Evolutionary conservation across 2,113 vertebrate genomes (phyloP).

Genomic region (Amblyopsis rosae): DNA sequence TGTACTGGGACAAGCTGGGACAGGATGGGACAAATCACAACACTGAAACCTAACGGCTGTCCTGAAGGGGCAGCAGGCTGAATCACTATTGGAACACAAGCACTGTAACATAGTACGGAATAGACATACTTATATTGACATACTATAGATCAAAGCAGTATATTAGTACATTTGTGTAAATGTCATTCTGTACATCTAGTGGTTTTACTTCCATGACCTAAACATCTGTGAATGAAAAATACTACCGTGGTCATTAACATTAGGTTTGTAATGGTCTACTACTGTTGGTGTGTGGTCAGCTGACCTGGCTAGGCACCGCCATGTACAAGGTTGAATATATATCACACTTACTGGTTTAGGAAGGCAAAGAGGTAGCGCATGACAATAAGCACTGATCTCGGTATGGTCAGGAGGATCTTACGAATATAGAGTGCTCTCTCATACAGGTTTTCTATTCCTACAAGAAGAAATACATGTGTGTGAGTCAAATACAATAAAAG

Average conservation of each 20-base stretch:
- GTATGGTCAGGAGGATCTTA: conserved; percentile 92
- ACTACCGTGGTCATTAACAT: no score
- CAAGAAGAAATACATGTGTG: conserved; percentile 15
- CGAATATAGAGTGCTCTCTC: conserved; percentile 95
- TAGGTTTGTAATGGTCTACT: background rate
- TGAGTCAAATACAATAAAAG: background rate
- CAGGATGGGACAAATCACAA: background rate
- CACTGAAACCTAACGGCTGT: background rate
- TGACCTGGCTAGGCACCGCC: no score
- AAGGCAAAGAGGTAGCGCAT: conserved; percentile 99
- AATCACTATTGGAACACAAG: no score
- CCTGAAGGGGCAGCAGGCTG: background rate
- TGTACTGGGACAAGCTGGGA: conserved; percentile 94
- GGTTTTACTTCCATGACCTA: no score
- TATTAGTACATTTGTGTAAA: no score
- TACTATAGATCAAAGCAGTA: no score
- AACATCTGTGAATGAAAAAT: no score
- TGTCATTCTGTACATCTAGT: no score
- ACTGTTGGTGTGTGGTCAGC: no score
- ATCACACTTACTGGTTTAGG: conserved; percentile 93
- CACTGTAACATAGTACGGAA: no score
- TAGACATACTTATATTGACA: no score
- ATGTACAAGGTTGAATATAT: no score
- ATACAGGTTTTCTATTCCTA: conserved; percentile 97
- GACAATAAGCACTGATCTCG: conserved; percentile 93